Conservation (phyloP, 2,797 vertebrate species). For the Takifugu ocellatus region DNA sequence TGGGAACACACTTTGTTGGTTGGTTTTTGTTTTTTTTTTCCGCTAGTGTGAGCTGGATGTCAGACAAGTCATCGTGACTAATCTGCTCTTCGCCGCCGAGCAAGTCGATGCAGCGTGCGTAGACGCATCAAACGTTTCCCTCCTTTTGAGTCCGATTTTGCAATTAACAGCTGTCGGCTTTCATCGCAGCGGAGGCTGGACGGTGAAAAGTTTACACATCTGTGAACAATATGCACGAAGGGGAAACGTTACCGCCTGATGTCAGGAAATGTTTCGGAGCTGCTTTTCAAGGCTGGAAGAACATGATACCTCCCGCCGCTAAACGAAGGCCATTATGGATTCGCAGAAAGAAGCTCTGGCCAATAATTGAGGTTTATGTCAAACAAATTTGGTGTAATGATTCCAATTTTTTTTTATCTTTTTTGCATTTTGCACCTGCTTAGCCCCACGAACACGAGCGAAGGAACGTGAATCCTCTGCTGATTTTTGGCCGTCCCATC, state of each 20-base stretch:
- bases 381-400: conserved; percentile 32
- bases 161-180: conserved; percentile 63
- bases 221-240: conserved; percentile 63
- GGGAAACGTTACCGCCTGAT: conserved; percentile 33
- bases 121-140: conserved; percentile 27
- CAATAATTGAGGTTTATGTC: conserved; percentile 24
- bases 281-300: conserved; percentile 48
- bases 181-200: conserved; percentile 28
- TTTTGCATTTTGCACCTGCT: conserved; percentile 46
- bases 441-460: not conserved
- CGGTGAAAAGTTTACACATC: conserved; percentile 58
- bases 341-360: conserved; percentile 9
- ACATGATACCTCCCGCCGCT: conserved; percentile 22
- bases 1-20: conserved; percentile 46
- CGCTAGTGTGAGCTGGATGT: conserved; percentile 32
- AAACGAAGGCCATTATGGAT: conserved; percentile 46
- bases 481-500: conserved; percentile 14
- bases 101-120: conserved; percentile 20
- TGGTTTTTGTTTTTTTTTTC: conserved; percentile 13
- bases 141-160: conserved; percentile 39
- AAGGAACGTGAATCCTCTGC: not conserved
- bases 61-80: conserved; percentile 33
- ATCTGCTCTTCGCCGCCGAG: conserved; percentile 36
- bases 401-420: conserved; percentile 11
- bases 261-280: conserved; percentile 57